Evolutionary conservation across 2,888 invertebrate genomes (phyloP).

Genomic region (Macrophya alboannulata): DNA sequence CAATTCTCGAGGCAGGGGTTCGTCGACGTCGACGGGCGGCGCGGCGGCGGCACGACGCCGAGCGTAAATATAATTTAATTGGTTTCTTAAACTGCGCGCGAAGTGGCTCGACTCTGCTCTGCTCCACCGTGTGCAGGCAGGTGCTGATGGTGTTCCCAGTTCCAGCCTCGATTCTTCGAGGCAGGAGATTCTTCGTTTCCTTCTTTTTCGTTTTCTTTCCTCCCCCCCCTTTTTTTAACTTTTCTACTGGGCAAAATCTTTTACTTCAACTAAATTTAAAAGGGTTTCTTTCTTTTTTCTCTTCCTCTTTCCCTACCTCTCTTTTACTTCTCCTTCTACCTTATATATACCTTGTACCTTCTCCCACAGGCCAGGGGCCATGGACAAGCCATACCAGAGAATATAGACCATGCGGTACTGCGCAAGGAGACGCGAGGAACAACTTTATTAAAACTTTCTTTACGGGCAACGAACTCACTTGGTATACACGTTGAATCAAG

Average conservation of each 20-base stretch:
- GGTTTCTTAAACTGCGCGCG: conserved; percentile 66
- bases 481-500: conserved; percentile 66
- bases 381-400: not conserved
- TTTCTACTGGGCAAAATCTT: conserved; percentile 65
- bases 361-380: not conserved
- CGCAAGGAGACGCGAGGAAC: conserved; percentile 49
- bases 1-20: conserved; percentile 33
- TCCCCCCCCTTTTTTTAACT: not conserved
- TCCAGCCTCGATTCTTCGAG: conserved; percentile 1
- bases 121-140: conserved; percentile 34
- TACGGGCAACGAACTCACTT: conserved; percentile 53
- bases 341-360: not conserved
- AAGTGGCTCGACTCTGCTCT: conserved; percentile 53
- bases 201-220: not conserved
- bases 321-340: not conserved
- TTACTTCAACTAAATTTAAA: conserved; percentile 67
- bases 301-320: conserved; percentile 53
- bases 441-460: conserved; percentile 75
- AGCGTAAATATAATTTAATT: conserved; percentile 71
- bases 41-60: conserved; percentile 12
- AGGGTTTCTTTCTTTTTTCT: conserved; percentile 62
- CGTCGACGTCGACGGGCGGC: conserved; percentile 20
- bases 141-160: conserved; percentile 38
- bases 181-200: not conserved
- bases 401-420: not conserved